These are phyloP conservation scores for Myotis planiceps DNA, from an alignment of 2,797 vertebrate species.

Conservation along the genomic window DNA sequence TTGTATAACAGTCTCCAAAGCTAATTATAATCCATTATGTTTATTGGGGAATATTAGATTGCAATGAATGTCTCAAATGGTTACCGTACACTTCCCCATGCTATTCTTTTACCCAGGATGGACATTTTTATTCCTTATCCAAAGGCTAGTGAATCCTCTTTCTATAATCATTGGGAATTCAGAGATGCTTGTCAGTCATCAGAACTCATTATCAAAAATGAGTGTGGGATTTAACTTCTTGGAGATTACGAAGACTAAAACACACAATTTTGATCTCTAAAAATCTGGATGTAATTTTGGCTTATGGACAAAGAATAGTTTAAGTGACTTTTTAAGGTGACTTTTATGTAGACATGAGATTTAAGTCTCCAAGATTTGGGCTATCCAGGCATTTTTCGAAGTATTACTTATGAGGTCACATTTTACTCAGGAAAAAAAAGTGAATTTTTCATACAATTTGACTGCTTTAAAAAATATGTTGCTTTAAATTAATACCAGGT, in stretches of 20 bases:
- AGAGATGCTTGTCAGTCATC: constrained; percentile 40
- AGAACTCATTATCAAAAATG: constrained; percentile 52
- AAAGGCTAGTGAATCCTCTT: neutral
- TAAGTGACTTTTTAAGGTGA: constrained; percentile 13
- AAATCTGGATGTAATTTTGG: constrained; percentile 16
- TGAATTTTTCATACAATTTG: neutral
- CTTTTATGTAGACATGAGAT: neutral
- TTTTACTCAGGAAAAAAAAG: neutral
- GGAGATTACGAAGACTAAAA: constrained; percentile 51
- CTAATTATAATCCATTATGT: constrained; percentile 39
- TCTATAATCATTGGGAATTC: constrained; percentile 44
- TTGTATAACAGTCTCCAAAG: constrained; percentile 47
- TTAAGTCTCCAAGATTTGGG: constrained; percentile 6
- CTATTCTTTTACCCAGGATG: neutral
- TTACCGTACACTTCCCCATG: neutral
- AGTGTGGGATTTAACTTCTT: constrained; percentile 52
- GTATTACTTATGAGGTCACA: neutral
- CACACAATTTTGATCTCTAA: constrained; percentile 17
- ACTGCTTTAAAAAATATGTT: neutral
- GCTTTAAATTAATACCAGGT: constrained; percentile 12
- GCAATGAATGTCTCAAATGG: neutral
- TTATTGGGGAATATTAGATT: neutral
- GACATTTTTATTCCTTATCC: neutral
- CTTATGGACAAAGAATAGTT: neutral
- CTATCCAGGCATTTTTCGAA: constrained; percentile 1